Evolutionary conservation across 2,113 vertebrate species (phyloP).

Genomic region (Strix uralensis): DNA sequence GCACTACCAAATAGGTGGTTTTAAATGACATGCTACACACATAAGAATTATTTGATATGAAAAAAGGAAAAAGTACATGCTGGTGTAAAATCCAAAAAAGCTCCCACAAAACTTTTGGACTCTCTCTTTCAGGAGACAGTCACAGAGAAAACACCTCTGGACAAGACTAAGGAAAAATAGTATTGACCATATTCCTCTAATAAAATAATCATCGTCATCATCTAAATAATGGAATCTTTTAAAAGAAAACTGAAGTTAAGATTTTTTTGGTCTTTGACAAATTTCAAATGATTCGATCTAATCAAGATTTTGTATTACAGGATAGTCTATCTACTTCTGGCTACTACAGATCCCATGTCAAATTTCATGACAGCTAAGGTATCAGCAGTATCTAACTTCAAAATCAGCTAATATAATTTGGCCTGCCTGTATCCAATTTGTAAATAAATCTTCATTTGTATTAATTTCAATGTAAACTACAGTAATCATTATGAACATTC

Average conservation of each 20-base stretch:
- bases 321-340: background rate
- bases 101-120: background rate
- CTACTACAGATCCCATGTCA: background rate
- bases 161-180: background rate
- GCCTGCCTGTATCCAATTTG: background rate
- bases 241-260: background rate
- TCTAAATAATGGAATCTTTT: background rate
- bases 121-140: background rate
- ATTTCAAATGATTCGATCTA: background rate
- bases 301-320: background rate
- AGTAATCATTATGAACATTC: background rate
- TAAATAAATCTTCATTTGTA: background rate
- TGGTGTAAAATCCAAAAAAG: background rate
- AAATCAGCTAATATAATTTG: background rate
- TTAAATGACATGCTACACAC: rapidly evolving
- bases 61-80: background rate
- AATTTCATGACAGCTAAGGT: background rate
- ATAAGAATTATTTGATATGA: background rate
- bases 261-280: background rate
- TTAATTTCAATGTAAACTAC: background rate
- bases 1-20: background rate
- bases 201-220: background rate
- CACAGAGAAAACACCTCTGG: rapidly evolving
- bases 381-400: background rate
- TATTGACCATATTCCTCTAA: background rate